A percentile compares a stretch with the other conserved stretches of the same genome.
Evolutionary conservation across 1,140 invertebrate species (phyloP).

Genomic region (Zeugodacus cucurbitae): DNA sequence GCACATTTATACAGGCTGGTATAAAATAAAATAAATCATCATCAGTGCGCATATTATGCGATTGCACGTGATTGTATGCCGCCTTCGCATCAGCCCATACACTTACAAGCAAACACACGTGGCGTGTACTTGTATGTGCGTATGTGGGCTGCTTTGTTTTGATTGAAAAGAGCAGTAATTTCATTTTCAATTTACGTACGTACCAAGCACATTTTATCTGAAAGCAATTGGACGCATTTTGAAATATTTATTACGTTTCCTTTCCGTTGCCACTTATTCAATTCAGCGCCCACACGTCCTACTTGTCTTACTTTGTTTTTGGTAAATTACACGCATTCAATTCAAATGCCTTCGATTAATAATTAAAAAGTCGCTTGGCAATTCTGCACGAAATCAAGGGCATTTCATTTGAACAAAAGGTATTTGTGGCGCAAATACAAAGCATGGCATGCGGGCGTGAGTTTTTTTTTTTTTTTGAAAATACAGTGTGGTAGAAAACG

Average conservation of each 20-base stretch:
- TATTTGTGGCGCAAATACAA: neutral
- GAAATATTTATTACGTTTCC: neutral
- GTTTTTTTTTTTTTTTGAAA: too few relatives aligned
- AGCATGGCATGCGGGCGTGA: neutral
- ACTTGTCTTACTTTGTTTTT: too few relatives aligned
- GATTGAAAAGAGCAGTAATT: constrained; percentile 15
- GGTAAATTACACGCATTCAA: neutral
- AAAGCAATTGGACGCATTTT: neutral
- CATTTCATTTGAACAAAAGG: neutral
- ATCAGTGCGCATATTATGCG: neutral
- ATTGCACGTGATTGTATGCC: neutral
- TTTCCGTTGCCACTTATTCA: neutral
- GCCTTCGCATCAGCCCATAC: neutral
- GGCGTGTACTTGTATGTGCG: neutral
- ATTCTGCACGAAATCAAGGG: neutral
- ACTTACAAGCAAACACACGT: neutral
- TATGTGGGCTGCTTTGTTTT: neutral
- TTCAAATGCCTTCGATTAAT: constrained; percentile 4
- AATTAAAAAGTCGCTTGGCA: neutral
- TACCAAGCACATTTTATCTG: neutral
- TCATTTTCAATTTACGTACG: constrained; percentile 14
- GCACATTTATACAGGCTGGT: neutral
- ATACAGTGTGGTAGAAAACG: too few relatives aligned
- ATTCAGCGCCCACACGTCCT: neutral
- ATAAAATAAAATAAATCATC: neutral